These are phyloP conservation scores for Drosophila eohydei DNA, from an alignment of 2,888 invertebrate genomes.

Conservation along the genomic window DNA sequence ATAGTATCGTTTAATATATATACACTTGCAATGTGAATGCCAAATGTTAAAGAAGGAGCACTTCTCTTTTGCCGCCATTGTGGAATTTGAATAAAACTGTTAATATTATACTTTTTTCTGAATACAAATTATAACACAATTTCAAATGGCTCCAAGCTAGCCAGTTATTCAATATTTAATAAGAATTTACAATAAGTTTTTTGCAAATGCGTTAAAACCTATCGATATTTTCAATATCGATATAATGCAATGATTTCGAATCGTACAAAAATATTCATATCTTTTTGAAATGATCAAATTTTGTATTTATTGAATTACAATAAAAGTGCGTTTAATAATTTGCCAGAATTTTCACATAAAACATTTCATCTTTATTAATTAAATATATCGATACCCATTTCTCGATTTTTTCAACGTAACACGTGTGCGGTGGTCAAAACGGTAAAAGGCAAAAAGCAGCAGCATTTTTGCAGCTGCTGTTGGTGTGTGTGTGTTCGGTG, in stretches of 20 bases:
- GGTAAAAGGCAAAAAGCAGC: conserved; percentile 65
- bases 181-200: background rate
- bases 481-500: conserved; percentile 66
- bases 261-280: background rate
- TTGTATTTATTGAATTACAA: background rate
- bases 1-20: background rate
- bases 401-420: conserved; percentile 54
- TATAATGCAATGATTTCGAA: background rate
- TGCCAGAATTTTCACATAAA: background rate
- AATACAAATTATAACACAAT: background rate
- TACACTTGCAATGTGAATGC: conserved; percentile 8
- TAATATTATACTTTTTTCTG: background rate
- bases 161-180: background rate
- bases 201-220: background rate
- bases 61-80: background rate
- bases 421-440: conserved; percentile 62
- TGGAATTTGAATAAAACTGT: background rate
- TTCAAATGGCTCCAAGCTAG: background rate
- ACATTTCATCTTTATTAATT: too few species aligned
- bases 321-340: background rate
- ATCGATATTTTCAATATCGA: conserved; percentile 12
- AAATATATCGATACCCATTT: conserved; percentile 16
- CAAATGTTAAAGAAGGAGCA: conserved; percentile 15
- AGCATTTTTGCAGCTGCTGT: conserved; percentile 74
- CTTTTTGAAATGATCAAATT: background rate